Conservation (phyloP, 2,113 vertebrate species). For the Toxostoma redivivum region DNA sequence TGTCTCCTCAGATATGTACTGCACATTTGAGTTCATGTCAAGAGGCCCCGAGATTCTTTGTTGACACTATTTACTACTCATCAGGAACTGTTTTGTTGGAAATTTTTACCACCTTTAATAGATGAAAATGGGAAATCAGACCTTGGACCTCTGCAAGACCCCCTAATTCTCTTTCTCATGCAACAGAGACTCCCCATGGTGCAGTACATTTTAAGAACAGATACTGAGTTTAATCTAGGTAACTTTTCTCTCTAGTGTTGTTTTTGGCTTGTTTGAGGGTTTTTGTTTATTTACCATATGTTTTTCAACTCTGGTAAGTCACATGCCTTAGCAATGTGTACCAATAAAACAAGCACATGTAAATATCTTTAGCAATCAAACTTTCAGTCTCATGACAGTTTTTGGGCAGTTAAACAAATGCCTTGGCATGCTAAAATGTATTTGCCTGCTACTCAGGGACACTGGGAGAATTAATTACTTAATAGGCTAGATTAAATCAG, state of each 20-base stretch:
- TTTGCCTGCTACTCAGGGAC: neutral
- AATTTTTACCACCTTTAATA: neutral
- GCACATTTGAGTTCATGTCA: neutral
- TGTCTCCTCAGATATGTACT: neutral
- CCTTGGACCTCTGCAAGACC: neutral
- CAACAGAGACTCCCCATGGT: neutral
- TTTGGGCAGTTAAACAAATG: slow-evolving; percentile 16
- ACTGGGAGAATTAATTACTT: neutral
- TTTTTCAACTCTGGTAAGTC: neutral
- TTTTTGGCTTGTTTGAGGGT: neutral
- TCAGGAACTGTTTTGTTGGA: neutral
- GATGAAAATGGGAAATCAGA: neutral
- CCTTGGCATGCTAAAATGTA: neutral
- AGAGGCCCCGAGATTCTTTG: neutral
- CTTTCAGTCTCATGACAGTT: slow-evolving; percentile 5
- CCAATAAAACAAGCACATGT: neutral
- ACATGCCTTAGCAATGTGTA: neutral
- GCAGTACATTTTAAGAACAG: neutral
- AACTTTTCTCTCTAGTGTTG: neutral
- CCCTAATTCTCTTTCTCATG: neutral
- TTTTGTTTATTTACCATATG: slow-evolving; percentile 12
- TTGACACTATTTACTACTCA: neutral
- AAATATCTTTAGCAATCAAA: neutral
- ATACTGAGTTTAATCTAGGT: neutral
- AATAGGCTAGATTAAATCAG: slow-evolving; percentile 15